Evolutionary conservation across 2,113 vertebrate genomes (phyloP).

Genomic region (Gulo gulo): DNA sequence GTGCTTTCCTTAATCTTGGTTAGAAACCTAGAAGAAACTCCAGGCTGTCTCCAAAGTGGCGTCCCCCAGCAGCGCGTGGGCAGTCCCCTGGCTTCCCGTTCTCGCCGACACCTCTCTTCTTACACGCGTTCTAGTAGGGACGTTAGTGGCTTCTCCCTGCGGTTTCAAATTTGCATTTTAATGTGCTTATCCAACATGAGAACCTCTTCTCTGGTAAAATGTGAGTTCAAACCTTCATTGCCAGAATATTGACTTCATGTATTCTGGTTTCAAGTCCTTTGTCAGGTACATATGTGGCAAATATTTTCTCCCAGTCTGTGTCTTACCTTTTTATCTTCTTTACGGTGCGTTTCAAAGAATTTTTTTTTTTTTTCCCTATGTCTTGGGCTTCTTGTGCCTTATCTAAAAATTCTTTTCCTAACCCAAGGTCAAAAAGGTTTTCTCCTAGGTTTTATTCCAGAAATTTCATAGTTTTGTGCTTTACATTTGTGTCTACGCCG

Average conservation of each 20-base stretch:
- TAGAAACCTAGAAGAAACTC: neutral
- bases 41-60: neutral
- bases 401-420: neutral
- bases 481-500: neutral
- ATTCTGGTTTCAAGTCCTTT: neutral
- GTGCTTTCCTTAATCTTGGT: neutral
- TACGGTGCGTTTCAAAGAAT: no score
- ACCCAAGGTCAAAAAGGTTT: neutral
- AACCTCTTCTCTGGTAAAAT: neutral
- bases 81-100: neutral
- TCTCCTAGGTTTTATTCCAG: neutral
- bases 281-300: neutral
- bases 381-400: neutral
- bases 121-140: neutral
- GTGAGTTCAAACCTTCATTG: neutral
- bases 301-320: neutral
- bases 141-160: neutral
- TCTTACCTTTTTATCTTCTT: neutral
- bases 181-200: neutral
- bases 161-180: neutral
- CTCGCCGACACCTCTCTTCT: neutral
- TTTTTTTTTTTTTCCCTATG: neutral
- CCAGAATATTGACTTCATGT: neutral
- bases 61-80: accelerated
- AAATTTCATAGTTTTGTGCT: neutral